Percentiles rank a stretch among this genome's conserved stretches.
These are phyloP conservation scores for Epirrita christyi DNA, from an alignment of 2,888 invertebrate genomes.

Conservation along the genomic window DNA sequence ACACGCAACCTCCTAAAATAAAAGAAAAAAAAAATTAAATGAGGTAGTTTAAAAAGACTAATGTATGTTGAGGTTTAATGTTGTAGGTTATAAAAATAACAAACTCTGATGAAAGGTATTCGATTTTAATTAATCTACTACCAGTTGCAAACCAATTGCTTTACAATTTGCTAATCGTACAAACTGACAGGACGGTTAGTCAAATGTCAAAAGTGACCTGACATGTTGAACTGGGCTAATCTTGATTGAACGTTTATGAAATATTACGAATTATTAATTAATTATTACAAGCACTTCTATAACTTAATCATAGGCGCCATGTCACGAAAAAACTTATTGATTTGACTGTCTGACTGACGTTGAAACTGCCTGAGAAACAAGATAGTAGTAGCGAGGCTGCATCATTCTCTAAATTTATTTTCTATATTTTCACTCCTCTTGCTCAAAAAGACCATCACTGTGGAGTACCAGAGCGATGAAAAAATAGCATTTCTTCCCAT, in stretches of 20 bases:
- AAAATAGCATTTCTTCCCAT: no score
- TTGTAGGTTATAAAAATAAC: no score
- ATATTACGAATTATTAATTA: conserved; percentile 1
- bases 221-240: conserved; percentile 34
- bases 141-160: conserved; percentile 15
- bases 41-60: no score
- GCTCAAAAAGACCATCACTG: no score
- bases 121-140: conserved; percentile 7
- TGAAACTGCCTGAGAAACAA: no score
- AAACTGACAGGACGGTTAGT: conserved; percentile 36
- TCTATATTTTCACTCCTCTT: no score
- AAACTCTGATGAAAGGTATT: conserved; percentile 3
- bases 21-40: no score
- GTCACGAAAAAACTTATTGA: background rate
- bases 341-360: background rate
- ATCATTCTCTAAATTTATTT: no score
- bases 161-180: conserved; percentile 24
- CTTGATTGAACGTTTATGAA: conserved; percentile 20
- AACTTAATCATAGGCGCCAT: background rate
- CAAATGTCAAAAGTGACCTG: conserved; percentile 33
- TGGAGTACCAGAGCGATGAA: no score
- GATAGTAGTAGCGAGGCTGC: no score
- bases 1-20: no score
- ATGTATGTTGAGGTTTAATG: no score
- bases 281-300: background rate